Evolutionary conservation across 2,797 vertebrate genomes (phyloP).

Genomic region (Rhabdophis nuchalis): DNA sequence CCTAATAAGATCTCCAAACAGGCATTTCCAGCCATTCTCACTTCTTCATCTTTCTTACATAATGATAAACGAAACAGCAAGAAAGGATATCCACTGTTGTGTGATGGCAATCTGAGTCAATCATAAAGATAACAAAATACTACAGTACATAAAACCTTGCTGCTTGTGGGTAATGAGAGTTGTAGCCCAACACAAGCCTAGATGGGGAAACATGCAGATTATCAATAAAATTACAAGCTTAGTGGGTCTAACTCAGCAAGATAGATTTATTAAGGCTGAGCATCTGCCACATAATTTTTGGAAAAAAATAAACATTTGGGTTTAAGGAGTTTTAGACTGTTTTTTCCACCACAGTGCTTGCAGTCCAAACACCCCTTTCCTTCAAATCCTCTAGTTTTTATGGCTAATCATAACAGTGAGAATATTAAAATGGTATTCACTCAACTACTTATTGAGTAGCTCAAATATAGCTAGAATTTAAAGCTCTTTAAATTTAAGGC

Average conservation of each 20-base stretch:
- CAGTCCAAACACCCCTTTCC: not conserved
- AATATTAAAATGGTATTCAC: not conserved
- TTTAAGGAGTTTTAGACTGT: not conserved
- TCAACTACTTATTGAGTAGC: not conserved
- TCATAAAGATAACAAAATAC: not conserved
- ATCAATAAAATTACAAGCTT: not conserved
- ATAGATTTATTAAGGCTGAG: not conserved
- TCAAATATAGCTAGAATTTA: not conserved
- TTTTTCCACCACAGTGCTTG: not conserved
- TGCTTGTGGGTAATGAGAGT: not conserved
- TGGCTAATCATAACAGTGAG: not conserved
- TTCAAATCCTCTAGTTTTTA: not conserved
- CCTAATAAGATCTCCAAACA: not conserved
- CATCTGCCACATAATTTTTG: not conserved
- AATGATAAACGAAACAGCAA: not conserved
- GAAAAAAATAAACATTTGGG: not conserved
- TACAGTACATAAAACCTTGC: not conserved
- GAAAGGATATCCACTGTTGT: not conserved
- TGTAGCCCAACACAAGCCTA: not conserved
- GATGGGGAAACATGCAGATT: not conserved
- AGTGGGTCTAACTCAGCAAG: not conserved
- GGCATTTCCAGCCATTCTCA: not conserved
- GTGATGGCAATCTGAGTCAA: not conserved
- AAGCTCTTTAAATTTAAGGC: too few species aligned
- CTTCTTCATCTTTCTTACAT: not conserved